Percentiles rank a stretch among this genome's conserved stretches.
Conservation (phyloP, 1,140 invertebrate genomes). For the Periplaneta americana region DNA sequence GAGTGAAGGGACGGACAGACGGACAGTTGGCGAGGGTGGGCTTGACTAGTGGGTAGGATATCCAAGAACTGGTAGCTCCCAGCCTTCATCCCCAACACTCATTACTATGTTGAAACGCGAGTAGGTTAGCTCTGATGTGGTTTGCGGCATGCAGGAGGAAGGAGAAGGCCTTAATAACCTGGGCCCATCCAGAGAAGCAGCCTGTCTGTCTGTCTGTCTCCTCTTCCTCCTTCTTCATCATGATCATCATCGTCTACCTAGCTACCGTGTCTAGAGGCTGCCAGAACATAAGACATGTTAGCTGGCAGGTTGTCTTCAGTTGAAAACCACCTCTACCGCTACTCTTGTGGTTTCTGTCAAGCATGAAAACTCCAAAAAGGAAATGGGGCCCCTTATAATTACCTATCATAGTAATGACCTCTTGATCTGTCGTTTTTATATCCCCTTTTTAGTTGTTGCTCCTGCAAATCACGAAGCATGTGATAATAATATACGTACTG, state of each 20-base stretch:
- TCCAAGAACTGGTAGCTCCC: background rate
- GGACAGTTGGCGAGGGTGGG: constrained; percentile 22
- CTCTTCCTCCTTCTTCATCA: background rate
- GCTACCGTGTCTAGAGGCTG: background rate
- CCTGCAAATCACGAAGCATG: too few relatives aligned
- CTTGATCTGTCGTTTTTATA: background rate
- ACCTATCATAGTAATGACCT: background rate
- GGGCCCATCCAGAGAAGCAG: background rate
- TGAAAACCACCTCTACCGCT: background rate
- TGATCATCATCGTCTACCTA: background rate
- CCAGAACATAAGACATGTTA: background rate
- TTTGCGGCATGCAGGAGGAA: background rate
- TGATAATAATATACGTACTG: too few relatives aligned
- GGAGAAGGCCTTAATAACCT: background rate
- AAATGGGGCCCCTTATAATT: background rate
- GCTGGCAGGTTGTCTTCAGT: background rate
- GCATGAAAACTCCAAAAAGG: background rate
- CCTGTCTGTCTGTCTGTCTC: background rate
- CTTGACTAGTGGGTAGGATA: too few relatives aligned
- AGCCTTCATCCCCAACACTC: background rate
- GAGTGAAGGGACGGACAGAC: constrained; percentile 26
- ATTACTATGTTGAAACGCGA: background rate
- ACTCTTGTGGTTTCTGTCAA: background rate
- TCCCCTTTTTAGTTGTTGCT: background rate
- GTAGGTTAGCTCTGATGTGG: background rate